Percentiles rank a stretch among this genome's conserved stretches.
Evolutionary conservation across 2,888 invertebrate genomes (phyloP).

Genomic region (Drosophila maculinotata): DNA sequence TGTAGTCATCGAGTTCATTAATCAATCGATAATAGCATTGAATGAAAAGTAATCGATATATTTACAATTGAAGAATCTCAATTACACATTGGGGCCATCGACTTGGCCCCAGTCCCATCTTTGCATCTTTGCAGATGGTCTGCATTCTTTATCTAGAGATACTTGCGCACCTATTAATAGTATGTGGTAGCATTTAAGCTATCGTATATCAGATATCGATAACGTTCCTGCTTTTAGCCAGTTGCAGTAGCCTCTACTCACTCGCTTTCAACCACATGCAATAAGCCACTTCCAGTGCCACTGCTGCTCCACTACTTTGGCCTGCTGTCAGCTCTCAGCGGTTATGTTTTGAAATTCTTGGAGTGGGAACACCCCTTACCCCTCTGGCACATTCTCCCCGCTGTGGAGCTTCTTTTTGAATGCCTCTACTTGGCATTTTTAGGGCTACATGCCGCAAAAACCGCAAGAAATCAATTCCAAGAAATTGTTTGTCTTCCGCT

Average conservation of each 20-base stretch:
- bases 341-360: constrained; percentile 37
- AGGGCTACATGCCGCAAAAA: constrained; percentile 76
- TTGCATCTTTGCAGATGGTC: not conserved
- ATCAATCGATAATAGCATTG: not conserved
- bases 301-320: constrained; percentile 5
- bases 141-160: not conserved
- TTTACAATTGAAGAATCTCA: not conserved
- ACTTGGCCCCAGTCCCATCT: not conserved
- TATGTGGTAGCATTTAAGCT: constrained; percentile 50
- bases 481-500: constrained; percentile 80
- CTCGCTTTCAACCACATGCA: constrained; percentile 42
- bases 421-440: constrained; percentile 63
- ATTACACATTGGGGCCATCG: not conserved
- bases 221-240: constrained; percentile 20
- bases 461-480: constrained; percentile 82
- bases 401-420: constrained; percentile 3
- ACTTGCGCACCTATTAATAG: constrained; percentile 22
- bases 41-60: not conserved
- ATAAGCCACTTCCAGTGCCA: constrained; percentile 49
- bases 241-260: not conserved
- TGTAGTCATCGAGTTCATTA: not conserved
- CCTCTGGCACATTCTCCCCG: too few species aligned
- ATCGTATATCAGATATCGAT: constrained; percentile 52
- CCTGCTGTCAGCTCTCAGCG: constrained; percentile 22
- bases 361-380: too few species aligned